Conservation (phyloP, 2,113 vertebrate species). For the Poeciliopsis retropinna region DNA sequence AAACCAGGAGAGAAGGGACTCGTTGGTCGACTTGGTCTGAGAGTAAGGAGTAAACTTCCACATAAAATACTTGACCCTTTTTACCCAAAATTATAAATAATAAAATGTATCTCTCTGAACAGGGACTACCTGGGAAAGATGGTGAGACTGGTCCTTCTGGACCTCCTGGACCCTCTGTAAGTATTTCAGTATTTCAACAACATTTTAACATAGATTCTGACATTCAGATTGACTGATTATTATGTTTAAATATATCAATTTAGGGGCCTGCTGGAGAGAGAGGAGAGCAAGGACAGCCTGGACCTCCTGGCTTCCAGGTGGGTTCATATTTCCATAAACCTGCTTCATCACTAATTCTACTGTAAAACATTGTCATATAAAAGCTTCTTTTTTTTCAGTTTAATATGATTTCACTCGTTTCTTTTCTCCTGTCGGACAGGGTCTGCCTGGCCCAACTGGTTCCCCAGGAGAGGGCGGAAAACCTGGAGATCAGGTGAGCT, state of each 20-base stretch:
- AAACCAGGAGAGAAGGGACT: slow-evolving; percentile 96
- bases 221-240: slow-evolving; percentile 7
- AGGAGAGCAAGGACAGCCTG: slow-evolving; percentile 94
- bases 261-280: slow-evolving; percentile 94
- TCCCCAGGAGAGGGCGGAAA: slow-evolving; percentile 93
- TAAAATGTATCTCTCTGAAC: slow-evolving; percentile 30
- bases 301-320: slow-evolving; percentile 96
- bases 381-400: neutral
- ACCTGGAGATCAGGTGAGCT: slow-evolving; percentile 91
- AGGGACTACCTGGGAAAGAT: slow-evolving; percentile 97
- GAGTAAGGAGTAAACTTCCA: slow-evolving; percentile 81
- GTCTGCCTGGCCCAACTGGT: slow-evolving; percentile 92
- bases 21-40: slow-evolving; percentile 87
- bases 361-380: fast-evolving
- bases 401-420: slow-evolving; percentile 10
- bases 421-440: slow-evolving; percentile 76
- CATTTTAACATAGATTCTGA: neutral
- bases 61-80: neutral
- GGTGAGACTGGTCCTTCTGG: slow-evolving; percentile 93
- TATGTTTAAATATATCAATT: slow-evolving; percentile 7
- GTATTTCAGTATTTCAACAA: slow-evolving; percentile 57
- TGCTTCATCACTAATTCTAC: neutral
- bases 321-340: slow-evolving; percentile 33
- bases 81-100: neutral
- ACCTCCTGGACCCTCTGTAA: slow-evolving; percentile 89